These are phyloP conservation scores for Octomys mimax DNA, from an alignment of 2,797 vertebrate genomes.

Conservation along the genomic window DNA sequence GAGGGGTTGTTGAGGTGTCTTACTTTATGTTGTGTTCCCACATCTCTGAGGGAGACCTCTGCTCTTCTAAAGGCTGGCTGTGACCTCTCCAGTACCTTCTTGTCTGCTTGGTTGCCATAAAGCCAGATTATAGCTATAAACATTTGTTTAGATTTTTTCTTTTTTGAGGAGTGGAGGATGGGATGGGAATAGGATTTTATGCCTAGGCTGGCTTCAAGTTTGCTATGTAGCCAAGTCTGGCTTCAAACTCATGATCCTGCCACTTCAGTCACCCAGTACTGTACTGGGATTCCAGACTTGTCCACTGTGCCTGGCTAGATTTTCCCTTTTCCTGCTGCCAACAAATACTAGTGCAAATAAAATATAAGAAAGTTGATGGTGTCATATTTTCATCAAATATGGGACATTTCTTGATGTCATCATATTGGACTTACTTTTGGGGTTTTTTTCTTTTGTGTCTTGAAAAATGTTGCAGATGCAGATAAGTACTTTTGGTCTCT, in stretches of 20 bases:
- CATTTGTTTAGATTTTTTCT: neutral
- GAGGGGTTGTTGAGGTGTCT: neutral
- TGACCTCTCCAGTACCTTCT: neutral
- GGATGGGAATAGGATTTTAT: neutral
- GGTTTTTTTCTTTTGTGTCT: neutral
- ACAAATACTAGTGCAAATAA: conserved; percentile 57
- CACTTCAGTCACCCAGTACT: neutral
- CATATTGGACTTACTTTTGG: conserved; percentile 18
- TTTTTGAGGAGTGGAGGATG: neutral
- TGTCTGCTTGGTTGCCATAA: conserved; percentile 36
- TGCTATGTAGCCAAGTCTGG: neutral
- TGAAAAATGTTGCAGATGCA: conserved; percentile 49
- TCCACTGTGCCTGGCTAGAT: neutral
- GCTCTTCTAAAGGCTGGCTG: conserved; percentile 12
- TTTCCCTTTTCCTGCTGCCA: conserved; percentile 58
- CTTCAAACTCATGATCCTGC: neutral
- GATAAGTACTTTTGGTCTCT: conserved; percentile 53
- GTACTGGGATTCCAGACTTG: neutral
- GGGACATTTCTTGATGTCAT: conserved; percentile 29
- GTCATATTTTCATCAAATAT: conserved; percentile 60
- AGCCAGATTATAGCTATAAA: neutral
- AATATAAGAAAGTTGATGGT: conserved; percentile 43
- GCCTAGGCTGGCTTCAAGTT: neutral
- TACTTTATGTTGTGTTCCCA: conserved; percentile 46
- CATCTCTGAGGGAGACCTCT: conserved; percentile 18